phyloP scores from a whole-genome alignment of 2,888 invertebrate genomes.

The Leptinotarsa peninsularis region DNA sequence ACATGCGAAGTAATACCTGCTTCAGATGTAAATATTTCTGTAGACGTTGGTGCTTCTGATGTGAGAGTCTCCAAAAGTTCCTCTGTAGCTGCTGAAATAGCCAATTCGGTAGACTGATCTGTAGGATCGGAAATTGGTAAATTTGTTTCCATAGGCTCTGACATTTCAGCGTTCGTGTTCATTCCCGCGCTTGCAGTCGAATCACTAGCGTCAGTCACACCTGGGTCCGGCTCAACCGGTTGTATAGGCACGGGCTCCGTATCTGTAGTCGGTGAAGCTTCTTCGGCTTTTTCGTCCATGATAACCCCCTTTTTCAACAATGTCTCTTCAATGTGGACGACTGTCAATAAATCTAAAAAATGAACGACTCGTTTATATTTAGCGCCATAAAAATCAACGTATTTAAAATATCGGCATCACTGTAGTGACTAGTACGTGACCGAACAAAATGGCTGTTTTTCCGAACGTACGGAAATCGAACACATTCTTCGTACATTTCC shows the following conservation, averaged over 20 bases:
- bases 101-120: slow-evolving; percentile 22
- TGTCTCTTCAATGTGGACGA: background rate
- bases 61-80: slow-evolving; percentile 19
- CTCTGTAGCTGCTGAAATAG: slow-evolving; percentile 24
- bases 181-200: slow-evolving; percentile 28
- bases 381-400: slow-evolving; percentile 49
- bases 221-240: slow-evolving; percentile 3
- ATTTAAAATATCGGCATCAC: slow-evolving; percentile 3
- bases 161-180: slow-evolving; percentile 30
- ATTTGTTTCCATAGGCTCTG: slow-evolving; percentile 25
- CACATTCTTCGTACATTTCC: slow-evolving; percentile 44
- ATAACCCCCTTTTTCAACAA: background rate
- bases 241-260: slow-evolving; percentile 11
- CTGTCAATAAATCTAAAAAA: slow-evolving; percentile 27
- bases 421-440: slow-evolving; percentile 29
- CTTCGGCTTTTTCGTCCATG: slow-evolving; percentile 45
- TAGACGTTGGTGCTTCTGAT: slow-evolving; percentile 12
- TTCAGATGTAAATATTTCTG: slow-evolving; percentile 16
- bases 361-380: slow-evolving; percentile 43
- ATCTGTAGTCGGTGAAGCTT: slow-evolving; percentile 14
- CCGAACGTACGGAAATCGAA: slow-evolving; percentile 52
- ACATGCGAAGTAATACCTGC: slow-evolving; percentile 8
- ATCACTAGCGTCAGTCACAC: background rate
- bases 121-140: background rate
- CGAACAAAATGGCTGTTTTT: slow-evolving; percentile 55